Base-by-base conservation (phyloP, 2,888 invertebrate genomes). In the Cephus spinipes region DNA sequence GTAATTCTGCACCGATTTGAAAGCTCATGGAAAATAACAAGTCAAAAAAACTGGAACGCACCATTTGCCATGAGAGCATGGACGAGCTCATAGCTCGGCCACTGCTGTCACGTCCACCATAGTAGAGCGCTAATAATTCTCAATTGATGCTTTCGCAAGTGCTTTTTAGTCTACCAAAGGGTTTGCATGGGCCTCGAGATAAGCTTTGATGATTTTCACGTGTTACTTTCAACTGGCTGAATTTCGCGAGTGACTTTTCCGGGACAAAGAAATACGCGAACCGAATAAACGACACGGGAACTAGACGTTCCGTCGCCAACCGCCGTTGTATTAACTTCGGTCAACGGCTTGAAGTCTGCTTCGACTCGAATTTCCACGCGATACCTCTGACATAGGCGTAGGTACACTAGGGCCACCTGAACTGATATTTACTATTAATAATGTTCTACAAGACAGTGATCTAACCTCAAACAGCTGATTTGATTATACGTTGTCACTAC, bases 91-190 rank as follows among this genome's bases (percentile, higher is more conserved):
- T 82, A 85, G 85, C 80, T 77, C 79, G 80, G 75, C 30, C 74
- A 78, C 84, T 86, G 77, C 80, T 78, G 80, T 74, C 85, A 85
- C 85, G 85, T 85, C 84, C 81, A 80, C 55, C 55, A 55, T 55
- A 55, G 55, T 23, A 23, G 55, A 15, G 9, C 55, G 23, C 23
- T 55, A 55, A 55, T 55, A 55, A 23, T 55, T 55, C 55, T 55
- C 55, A 55, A 55, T 55, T 23, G 23, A 55, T 9, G 23, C 55
- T 55, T 23, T 55, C 55, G 55, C 55, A 55, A 9, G 23, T 55
- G 55, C 55, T 55, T 23, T 23, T 23, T 23, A 55, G 55, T 15
- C 23, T 55, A 55, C 9, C 55, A 55, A 55, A 23, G 55, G 9
- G 0, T 55, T 55, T 55, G 55, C 55, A 55, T 23, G 23, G 55